Evolutionary conservation across 2,113 vertebrate genomes (phyloP).

Genomic region (Pelecanus crispus): DNA sequence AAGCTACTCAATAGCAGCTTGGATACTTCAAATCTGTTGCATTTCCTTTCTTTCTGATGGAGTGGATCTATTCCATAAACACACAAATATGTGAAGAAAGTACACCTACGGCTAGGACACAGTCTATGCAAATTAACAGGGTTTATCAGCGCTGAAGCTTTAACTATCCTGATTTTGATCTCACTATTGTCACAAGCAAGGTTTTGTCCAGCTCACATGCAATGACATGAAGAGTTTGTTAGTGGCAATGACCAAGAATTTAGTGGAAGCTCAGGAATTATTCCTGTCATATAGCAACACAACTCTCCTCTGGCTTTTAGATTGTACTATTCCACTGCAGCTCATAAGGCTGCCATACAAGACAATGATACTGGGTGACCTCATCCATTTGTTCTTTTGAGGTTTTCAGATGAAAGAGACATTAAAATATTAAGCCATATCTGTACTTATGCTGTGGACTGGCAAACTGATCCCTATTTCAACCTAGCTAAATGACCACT

Average conservation of each 20-base stretch:
- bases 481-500: neutral
- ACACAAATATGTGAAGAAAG: neutral
- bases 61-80: neutral
- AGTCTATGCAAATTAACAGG: neutral
- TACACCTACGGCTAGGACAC: neutral
- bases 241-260: neutral
- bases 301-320: neutral
- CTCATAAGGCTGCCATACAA: neutral
- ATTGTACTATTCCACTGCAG: neutral
- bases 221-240: neutral
- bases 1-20: neutral
- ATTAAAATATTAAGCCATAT: neutral
- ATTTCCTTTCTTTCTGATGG: neutral
- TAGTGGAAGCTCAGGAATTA: neutral
- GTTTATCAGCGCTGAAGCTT: neutral
- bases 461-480: neutral
- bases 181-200: neutral
- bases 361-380: neutral
- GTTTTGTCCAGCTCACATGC: neutral
- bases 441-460: neutral
- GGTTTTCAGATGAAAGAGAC: neutral
- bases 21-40: neutral
- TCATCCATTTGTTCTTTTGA: neutral
- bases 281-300: neutral
- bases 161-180: neutral